Evolutionary conservation across 2,113 vertebrate genomes (phyloP).

Genomic region (Columba janthina): DNA sequence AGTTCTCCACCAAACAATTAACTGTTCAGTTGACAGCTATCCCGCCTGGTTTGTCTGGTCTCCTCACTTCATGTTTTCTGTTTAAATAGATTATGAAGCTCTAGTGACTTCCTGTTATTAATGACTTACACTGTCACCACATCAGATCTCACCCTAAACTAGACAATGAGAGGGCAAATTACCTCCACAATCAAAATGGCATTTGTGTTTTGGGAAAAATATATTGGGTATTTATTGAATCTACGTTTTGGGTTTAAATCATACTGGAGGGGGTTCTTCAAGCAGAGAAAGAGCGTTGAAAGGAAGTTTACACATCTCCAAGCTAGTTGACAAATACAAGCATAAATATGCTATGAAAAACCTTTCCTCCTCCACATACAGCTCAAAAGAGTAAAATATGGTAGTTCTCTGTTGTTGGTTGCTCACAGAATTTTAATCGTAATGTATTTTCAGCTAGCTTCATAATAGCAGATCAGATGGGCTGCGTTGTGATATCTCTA

Average conservation of each 20-base stretch:
- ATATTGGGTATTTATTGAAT: not conserved
- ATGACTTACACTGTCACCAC: not conserved
- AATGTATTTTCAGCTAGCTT: conserved; percentile 6
- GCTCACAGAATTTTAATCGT: not conserved
- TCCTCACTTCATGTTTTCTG: not conserved
- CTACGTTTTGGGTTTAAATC: not conserved
- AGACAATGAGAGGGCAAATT: not conserved
- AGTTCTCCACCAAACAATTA: not conserved
- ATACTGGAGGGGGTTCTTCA: not conserved
- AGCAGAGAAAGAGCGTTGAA: not conserved
- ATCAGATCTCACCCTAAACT: not conserved
- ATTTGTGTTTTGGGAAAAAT: not conserved
- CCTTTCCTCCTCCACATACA: not conserved
- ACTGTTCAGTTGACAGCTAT: not conserved
- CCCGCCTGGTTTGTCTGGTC: conserved; percentile 1
- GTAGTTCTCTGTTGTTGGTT: not conserved
- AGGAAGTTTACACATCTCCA: not conserved
- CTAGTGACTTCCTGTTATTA: not conserved
- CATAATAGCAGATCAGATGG: not conserved
- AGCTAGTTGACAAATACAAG: not conserved
- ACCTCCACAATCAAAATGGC: not conserved
- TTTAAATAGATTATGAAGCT: not conserved
- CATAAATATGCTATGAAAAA: not conserved
- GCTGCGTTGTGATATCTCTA: not conserved
- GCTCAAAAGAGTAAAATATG: not conserved